These are phyloP conservation scores for Noturus placidus DNA, from an alignment of 2,113 vertebrate genomes.

Conservation along the genomic window DNA sequence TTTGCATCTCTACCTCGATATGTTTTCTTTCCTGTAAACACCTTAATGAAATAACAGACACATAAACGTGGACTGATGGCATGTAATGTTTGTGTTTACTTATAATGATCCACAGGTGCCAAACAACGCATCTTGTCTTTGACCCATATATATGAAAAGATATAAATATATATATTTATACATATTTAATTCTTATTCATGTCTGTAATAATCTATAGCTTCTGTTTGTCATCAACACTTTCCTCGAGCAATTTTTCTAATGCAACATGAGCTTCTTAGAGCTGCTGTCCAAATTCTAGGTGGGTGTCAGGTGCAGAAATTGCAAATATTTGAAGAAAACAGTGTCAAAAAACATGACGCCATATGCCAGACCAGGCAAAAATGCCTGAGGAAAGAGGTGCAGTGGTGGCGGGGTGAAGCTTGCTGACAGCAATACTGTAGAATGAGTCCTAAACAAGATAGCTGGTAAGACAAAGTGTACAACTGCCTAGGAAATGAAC, in stretches of 20 bases:
- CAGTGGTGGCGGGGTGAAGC: neutral
- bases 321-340: constrained; percentile 30
- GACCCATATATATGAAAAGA: neutral
- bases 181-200: neutral
- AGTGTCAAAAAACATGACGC: constrained; percentile 35
- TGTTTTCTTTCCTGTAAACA: neutral
- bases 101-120: neutral
- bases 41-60: neutral
- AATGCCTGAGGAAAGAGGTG: constrained; percentile 31
- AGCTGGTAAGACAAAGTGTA: constrained; percentile 27
- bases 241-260: neutral
- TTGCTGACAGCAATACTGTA: constrained; percentile 17
- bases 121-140: neutral
- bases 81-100: neutral
- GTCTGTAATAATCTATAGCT: neutral
- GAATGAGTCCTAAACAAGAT: constrained; percentile 22
- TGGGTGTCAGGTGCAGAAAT: constrained; percentile 33
- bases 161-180: no score
- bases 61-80: neutral
- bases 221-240: neutral
- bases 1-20: neutral
- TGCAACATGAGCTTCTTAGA: neutral
- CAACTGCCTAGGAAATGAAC: constrained; percentile 58
- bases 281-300: constrained; percentile 6
- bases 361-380: constrained; percentile 32